These are phyloP conservation scores for Alcedo atthis DNA, from an alignment of 2,797 vertebrate genomes.

Conservation along the genomic window DNA sequence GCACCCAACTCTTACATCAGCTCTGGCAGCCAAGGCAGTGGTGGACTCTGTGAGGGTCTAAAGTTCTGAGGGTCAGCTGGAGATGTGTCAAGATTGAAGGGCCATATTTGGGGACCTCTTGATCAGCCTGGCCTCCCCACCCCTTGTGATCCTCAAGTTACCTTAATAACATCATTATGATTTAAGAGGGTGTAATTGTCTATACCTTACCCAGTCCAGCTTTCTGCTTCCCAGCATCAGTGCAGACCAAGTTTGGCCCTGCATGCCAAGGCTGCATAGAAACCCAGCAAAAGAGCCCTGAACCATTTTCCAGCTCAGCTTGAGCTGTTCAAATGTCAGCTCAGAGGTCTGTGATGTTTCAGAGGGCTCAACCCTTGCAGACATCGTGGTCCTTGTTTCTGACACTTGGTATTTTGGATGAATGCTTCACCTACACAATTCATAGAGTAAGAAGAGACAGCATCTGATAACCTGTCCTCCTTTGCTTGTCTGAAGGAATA, in stretches of 20 bases:
- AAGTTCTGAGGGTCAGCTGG: neutral
- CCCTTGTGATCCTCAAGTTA: neutral
- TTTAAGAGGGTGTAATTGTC: neutral
- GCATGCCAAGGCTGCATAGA: rapidly evolving
- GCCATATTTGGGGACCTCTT: neutral
- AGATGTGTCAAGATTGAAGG: neutral
- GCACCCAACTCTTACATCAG: neutral
- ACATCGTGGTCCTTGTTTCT: neutral
- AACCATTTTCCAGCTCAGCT: neutral
- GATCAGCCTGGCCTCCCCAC: neutral
- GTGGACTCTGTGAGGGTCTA: neutral
- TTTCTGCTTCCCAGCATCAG: neutral
- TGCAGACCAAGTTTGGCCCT: neutral
- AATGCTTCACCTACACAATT: neutral
- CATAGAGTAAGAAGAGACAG: neutral
- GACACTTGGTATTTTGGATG: neutral
- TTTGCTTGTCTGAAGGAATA: neutral
- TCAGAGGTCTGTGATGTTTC: neutral
- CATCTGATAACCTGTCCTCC: neutral
- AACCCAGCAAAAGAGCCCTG: neutral
- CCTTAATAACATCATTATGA: neutral
- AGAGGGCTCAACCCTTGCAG: neutral
- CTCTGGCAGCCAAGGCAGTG: neutral
- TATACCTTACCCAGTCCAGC: neutral
- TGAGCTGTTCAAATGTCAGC: neutral